phyloP scores from a whole-genome alignment of 1,140 invertebrate species.

The Proales similis region DNA sequence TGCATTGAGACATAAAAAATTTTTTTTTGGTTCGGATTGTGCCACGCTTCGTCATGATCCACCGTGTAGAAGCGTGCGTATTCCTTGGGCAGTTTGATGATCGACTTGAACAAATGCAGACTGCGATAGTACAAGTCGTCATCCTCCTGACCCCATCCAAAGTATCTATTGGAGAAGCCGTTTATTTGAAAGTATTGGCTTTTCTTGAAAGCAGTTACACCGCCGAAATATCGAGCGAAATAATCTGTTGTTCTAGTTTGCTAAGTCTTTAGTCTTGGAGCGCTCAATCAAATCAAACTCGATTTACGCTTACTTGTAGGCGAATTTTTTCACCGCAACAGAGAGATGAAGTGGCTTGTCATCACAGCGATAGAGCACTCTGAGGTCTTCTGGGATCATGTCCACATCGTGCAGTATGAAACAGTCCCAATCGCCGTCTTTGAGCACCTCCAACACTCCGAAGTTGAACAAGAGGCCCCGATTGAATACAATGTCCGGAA shows the following conservation, averaged over 20 bases:
- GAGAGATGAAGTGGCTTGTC: conserved; percentile 52
- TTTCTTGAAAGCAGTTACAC: conserved; percentile 14
- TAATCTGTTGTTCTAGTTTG: background rate
- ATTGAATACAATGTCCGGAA: conserved; percentile 70
- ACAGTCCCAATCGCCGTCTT: conserved; percentile 65
- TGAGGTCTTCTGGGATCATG: conserved; percentile 76
- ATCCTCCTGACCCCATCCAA: conserved; percentile 43
- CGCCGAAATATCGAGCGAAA: conserved; percentile 17
- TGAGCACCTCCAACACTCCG: conserved; percentile 72
- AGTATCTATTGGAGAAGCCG: conserved; percentile 38
- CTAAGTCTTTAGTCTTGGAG: too few relatives aligned
- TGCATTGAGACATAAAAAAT: too few relatives aligned
- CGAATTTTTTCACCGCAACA: conserved; percentile 23
- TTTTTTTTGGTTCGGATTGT: too few relatives aligned
- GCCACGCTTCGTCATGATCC: too few relatives aligned
- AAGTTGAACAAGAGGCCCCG: conserved; percentile 87
- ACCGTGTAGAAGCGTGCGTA: too few relatives aligned
- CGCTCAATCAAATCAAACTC: too few relatives aligned
- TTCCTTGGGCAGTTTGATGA: too few relatives aligned
- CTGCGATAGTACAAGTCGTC: too few relatives aligned
- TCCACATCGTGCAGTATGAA: conserved; percentile 89
- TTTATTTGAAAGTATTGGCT: conserved; percentile 25
- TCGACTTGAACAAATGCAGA: too few relatives aligned
- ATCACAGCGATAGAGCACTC: conserved; percentile 79
- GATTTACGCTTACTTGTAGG: conserved; percentile 12